Percentiles rank a stretch among this genome's conserved stretches.
Evolutionary conservation across 2,888 invertebrate genomes (phyloP).

Genomic region (Agriopis marginaria): DNA sequence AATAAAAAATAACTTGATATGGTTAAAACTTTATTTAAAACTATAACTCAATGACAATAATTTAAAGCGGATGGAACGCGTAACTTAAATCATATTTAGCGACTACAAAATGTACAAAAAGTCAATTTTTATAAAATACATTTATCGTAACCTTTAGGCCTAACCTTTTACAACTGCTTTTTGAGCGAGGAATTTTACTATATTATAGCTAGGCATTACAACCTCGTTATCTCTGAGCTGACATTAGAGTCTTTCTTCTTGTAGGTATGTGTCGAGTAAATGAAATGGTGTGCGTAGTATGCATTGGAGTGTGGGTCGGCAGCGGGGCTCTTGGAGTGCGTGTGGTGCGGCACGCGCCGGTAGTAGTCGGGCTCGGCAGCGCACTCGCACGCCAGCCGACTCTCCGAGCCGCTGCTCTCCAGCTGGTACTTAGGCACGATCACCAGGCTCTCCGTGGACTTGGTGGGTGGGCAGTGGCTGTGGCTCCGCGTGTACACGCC

Average conservation of each 20-base stretch:
- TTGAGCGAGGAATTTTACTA: constrained; percentile 49
- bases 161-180: constrained; percentile 51
- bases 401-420: constrained; percentile 88
- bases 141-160: constrained; percentile 35
- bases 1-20: background rate
- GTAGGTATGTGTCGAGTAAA: constrained; percentile 81
- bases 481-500: constrained; percentile 80
- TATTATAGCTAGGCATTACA: constrained; percentile 65
- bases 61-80: constrained; percentile 16
- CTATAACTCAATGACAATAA: constrained; percentile 27
- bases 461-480: constrained; percentile 88
- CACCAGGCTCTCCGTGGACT: constrained; percentile 93
- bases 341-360: constrained; percentile 61
- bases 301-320: constrained; percentile 68
- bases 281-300: constrained; percentile 79
- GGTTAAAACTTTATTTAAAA: constrained; percentile 25
- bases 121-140: constrained; percentile 15
- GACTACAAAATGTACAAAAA: constrained; percentile 37
- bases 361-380: constrained; percentile 80
- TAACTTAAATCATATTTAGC: constrained; percentile 41
- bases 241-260: constrained; percentile 85
- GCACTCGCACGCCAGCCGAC: constrained; percentile 91
- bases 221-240: constrained; percentile 90
- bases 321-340: constrained; percentile 63
- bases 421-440: constrained; percentile 88